Evolutionary conservation across 1,140 invertebrate genomes (phyloP), one percentile per base, ranked within the genome.

Genomic region (Wasmannia auropunctata): DNA sequence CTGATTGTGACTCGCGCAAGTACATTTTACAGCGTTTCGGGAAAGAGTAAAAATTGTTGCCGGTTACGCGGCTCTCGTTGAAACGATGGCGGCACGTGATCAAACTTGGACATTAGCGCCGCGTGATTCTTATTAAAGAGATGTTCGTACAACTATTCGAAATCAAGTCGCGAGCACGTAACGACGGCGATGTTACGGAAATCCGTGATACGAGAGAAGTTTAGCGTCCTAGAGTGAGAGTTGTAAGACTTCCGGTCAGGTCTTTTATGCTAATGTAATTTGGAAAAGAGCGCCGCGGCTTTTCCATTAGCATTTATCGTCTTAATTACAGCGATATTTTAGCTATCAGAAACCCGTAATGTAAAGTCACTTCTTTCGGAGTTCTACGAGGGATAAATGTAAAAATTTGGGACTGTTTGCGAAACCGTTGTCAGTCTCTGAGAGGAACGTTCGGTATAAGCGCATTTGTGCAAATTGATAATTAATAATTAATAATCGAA

Each of bases 201-300:
- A 40, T 60, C 3, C 10, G 34, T 19, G 31, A 8, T 14, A 46
- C 37, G 49, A 22, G 49, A 43, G 19, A 56, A 40, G 65, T 81
- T 81, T 80, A 28, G 46, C n/a, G 37, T 67, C 14, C 1, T 31
- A n/a, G 7, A 51, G 46, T 54, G 37, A 69, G 51, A 81, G 31
- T 14, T 65, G n/a, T n/a, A 51, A 67, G 34, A 19, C 49, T 40
- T 10, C 22, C 19, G 51, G 37, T 49, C 37, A 56, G 28, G 10
- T 56, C 67, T 43, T 72, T 72, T 72, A 81, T 72, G 46, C 65
- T 72, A 58, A 81, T 81, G 79, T 81, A 81, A 81, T 81, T 54
- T 72, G 25, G 51, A 72, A 72, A 81, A 37, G 51, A 43, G 49
- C 19, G 3, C 10, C 25, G 34, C n/a, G 11, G 25, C 65, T 70